A percentile compares a stretch with the other conserved stretches of the same genome.
phyloP scores from a whole-genome alignment of 2,888 invertebrate genomes.

The Pelosia muscerda region DNA sequence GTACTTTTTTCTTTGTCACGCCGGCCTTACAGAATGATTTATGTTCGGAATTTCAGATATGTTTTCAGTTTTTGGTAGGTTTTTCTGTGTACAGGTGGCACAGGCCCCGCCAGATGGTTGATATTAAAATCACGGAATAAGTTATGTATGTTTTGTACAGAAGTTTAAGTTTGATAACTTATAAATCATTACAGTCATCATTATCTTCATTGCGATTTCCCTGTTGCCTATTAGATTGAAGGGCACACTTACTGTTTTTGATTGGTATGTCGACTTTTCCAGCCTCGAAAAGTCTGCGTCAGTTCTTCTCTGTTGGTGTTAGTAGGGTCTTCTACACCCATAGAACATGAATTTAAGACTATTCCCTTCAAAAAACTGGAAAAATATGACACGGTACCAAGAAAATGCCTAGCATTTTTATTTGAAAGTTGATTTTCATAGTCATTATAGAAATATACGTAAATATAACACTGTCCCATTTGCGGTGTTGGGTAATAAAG shows the following conservation, averaged over 20 bases:
- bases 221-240: too few species aligned
- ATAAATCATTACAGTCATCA: neutral
- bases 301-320: too few species aligned
- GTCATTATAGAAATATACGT: neutral
- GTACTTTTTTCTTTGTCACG: slow-evolving; percentile 30
- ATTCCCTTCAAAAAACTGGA: too few species aligned
- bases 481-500: neutral
- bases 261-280: too few species aligned
- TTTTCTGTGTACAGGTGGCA: neutral
- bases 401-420: neutral
- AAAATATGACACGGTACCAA: neutral
- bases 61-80: neutral
- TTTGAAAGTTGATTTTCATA: neutral
- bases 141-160: neutral
- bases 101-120: neutral
- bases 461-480: neutral
- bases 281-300: too few species aligned
- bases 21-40: slow-evolving; percentile 9
- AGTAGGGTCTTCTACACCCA: too few species aligned
- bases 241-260: too few species aligned
- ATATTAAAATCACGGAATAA: slow-evolving; percentile 6
- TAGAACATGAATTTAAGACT: too few species aligned
- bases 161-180: neutral
- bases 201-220: too few species aligned
- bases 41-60: neutral